Percentiles rank a stretch among this genome's conserved stretches.
These are phyloP conservation scores for Drosophila melanogaster DNA, from an alignment of 1,140 invertebrate species.

Conservation along the genomic window Release_6_plus_ISO1_MT NC_004354.4:2755501-2756000, in stretches of 20 bases:
- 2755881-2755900: slow-evolving; percentile 51
- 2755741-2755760: neutral
- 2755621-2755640: neutral
- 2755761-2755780: neutral
- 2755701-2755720: no score
- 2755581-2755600: slow-evolving; percentile 45
- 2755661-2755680: neutral
- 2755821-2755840: slow-evolving; percentile 15
- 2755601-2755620: slow-evolving; percentile 20
- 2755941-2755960: slow-evolving; percentile 11
- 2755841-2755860: slow-evolving; percentile 16
- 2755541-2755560: slow-evolving; percentile 65
- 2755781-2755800: slow-evolving; percentile 38
- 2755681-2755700: no score
- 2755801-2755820: slow-evolving; percentile 2
- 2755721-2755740: no score
- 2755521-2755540: slow-evolving; percentile 29
- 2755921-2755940: slow-evolving; percentile 9
- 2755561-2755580: slow-evolving; percentile 80
- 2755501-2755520: neutral
- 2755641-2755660: neutral
- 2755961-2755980: slow-evolving; percentile 2
- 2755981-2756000: slow-evolving; percentile 22
- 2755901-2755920: slow-evolving; percentile 74
- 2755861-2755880: slow-evolving; percentile 28